Base-by-base conservation (phyloP, 2,113 vertebrate species). In the Entomyzon cyanotis region DNA sequence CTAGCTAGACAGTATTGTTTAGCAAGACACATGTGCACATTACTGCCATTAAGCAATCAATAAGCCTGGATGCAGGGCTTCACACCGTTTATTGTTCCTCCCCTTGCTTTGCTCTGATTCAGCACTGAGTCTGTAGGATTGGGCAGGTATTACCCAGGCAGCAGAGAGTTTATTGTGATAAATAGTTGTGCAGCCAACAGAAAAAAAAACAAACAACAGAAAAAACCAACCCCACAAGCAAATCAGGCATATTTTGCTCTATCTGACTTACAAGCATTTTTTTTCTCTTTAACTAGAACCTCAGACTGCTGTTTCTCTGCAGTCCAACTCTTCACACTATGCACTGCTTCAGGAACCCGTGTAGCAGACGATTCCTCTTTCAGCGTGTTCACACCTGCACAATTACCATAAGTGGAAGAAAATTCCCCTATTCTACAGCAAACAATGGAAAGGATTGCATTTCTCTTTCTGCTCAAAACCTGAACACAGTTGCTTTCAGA, bases 331-430 rank as follows among this genome's bases (percentile, higher is more conserved):
- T 56, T 84, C 5, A 0, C 37, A 92, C 46, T 52, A 49, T 75
- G 59, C 67, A 84, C 60, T 59, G 44, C 53, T 88, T 84, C 92
- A 88, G 44, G 44, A 94, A 75, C 52, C 30, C 0, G 0, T 35
- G 83, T 71, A 52, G 78, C 68, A 94, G 90, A 73, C 1, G 2
- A 75, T 46, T 77, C 79, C 56, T 81, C 83, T 70, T 84, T 31
- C 90, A 90, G 76, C 41, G 0, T 88, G 92, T 94, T 96, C 96
- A 95, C 90, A 94, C 76, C 94, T 93, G 94, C 92, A 52, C 59
- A 84, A 94, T 93, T 84, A 92, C 64, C 49, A 3, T 71, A 78
- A 83, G 80, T 49, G 73, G 83, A 90, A 94, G 68, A 94, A 93
- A 89, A 64, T 47, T 96, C 63, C 79, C 63, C 75, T 71, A 18